Base-by-base conservation (phyloP, 1,140 invertebrate species). In the Sarcophaga bullata region DNA sequence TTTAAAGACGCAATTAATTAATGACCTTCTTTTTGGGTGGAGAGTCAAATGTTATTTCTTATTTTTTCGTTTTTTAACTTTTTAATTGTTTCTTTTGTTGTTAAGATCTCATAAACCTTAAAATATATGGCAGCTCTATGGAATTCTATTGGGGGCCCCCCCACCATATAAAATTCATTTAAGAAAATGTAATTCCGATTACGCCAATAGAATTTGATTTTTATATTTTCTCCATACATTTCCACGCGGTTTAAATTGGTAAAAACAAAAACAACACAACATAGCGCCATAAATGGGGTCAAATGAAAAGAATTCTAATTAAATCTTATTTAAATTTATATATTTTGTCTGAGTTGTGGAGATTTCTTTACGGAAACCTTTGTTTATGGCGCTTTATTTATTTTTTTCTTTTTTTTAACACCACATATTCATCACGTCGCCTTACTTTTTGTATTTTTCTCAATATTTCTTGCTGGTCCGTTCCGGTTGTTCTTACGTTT, bases 151-250 rank as follows among this genome's bases (percentile, higher is more conserved):
- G 54, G 54, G 54, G 54, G 6, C 15, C 54, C 54, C n/a, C 11
- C 15, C 13, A 58, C 54, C 54, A 13, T 58, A 37, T 37, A 37
- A 37, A 37, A 37, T 37, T 37, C 7, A 58, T 58, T n/a, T 58
- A 58, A n/a, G 54, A 68, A 9, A 37, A 37, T 68, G 19, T 17
- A 17, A 68, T 19, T 19, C 62, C 62, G 62, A 37, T 37, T 68
- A 25, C n/a, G 17, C 6, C 25, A 9, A n/a, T n/a, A 8, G 62
- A 68, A 68, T 19, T 68, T 68, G 62, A n/a, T 68, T 68, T 68
- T 68, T 68, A 68, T 68, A n/a, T 68, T 68, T 68, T 68, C n/a
- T 68, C 19, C n/a, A 68, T 68, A 68, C 15, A 68, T 68, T 68
- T 68, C 62, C 62, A 68, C 62, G 62, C 62, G 62, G 62, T 68